Conservation (phyloP, 2,888 invertebrate genomes). For the Pelosia muscerda region DNA sequence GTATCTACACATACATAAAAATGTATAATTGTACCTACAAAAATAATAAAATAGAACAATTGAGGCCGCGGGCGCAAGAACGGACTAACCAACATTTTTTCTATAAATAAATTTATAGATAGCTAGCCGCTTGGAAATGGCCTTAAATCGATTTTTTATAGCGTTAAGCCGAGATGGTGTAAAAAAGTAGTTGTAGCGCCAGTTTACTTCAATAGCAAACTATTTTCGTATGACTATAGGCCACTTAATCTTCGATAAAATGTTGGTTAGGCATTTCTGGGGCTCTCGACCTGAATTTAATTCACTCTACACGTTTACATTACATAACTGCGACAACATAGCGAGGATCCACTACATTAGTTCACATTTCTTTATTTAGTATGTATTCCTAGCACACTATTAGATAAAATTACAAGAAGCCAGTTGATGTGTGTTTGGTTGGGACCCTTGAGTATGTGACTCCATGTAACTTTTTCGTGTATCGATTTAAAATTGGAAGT, state of each 20-base stretch:
- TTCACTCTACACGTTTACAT: too few species aligned
- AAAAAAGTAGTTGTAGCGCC: background rate
- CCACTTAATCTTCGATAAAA: background rate
- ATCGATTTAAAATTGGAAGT: too few species aligned
- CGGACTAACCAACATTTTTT: conserved; percentile 2
- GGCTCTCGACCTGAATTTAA: background rate
- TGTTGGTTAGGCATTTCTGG: background rate
- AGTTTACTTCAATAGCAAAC: background rate
- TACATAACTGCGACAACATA: too few species aligned
- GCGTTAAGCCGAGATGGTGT: background rate
- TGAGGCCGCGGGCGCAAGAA: conserved; percentile 1
- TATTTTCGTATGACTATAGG: background rate
- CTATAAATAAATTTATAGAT: background rate
- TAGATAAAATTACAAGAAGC: background rate
- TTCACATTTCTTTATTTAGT: too few species aligned
- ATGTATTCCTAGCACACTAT: background rate
- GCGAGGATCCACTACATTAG: too few species aligned
- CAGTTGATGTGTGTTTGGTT: background rate
- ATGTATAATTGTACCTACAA: too few species aligned
- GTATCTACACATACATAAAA: too few species aligned
- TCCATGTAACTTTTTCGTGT: background rate
- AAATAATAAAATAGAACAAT: too few species aligned
- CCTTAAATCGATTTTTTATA: conserved; percentile 2
- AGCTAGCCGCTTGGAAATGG: background rate
- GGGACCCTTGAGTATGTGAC: background rate